Evolutionary conservation across 2,113 vertebrate species (phyloP).

Genomic region (Galemys pyrenaicus): DNA sequence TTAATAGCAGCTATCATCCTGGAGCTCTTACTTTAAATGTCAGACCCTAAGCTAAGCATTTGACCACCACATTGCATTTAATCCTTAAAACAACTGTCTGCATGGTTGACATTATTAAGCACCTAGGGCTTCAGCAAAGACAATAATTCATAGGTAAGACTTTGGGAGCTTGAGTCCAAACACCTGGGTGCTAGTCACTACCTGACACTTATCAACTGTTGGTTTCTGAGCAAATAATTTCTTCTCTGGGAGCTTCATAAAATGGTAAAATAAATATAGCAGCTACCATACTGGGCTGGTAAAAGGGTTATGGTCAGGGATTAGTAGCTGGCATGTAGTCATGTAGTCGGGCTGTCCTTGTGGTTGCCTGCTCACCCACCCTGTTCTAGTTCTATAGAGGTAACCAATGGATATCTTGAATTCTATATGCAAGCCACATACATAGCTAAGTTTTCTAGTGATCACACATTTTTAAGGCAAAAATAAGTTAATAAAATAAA

Average conservation of each 20-base stretch:
- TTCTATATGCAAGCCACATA: not conserved
- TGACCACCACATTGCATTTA: not conserved
- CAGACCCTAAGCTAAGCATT: not conserved
- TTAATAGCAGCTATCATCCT: not conserved
- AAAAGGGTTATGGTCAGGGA: not conserved
- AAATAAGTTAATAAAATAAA: not conserved
- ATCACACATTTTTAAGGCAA: not conserved
- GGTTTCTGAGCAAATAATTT: constrained; percentile 12
- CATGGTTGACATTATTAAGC: not conserved
- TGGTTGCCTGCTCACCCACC: not conserved
- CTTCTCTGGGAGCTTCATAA: not conserved
- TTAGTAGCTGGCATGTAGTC: not conserved
- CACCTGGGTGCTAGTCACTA: not conserved
- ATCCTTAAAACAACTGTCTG: not conserved
- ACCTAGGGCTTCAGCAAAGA: not conserved
- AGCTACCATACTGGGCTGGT: not conserved
- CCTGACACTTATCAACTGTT: not conserved
- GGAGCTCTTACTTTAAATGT: not conserved
- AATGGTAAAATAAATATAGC: not conserved
- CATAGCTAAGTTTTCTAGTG: not conserved
- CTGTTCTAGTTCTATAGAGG: not conserved
- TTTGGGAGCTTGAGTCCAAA: not conserved
- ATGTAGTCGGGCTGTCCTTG: not conserved
- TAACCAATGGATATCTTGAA: not conserved
- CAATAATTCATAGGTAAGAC: not conserved